These are phyloP conservation scores for Cephalotes varians DNA, from an alignment of 2,888 invertebrate species.

Conservation along the genomic window DNA sequence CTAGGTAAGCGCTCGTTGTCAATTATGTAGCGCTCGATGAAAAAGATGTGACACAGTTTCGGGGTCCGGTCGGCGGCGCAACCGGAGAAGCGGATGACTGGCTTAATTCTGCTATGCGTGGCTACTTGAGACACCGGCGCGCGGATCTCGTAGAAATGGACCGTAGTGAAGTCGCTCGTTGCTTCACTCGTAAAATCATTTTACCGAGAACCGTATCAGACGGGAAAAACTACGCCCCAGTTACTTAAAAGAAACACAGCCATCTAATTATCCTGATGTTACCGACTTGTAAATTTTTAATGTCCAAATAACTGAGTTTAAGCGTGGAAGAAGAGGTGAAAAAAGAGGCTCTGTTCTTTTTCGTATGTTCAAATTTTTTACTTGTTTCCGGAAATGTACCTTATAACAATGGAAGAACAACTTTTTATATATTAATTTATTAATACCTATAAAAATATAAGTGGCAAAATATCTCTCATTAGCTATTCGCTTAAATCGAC, in stretches of 20 bases:
- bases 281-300: slow-evolving; percentile 30
- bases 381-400: not conserved
- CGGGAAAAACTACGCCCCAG: slow-evolving; percentile 49
- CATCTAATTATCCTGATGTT: slow-evolving; percentile 42
- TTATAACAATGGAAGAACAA: too few relatives aligned
- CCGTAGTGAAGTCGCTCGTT: slow-evolving; percentile 31
- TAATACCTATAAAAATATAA: not conserved
- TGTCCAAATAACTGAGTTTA: not conserved
- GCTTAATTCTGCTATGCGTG: slow-evolving; percentile 56
- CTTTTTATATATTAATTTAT: not conserved
- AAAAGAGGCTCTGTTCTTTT: not conserved
- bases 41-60: slow-evolving; percentile 61
- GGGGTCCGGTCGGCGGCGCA: slow-evolving; percentile 18
- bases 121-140: slow-evolving; percentile 10
- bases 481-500: not conserved
- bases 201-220: slow-evolving; percentile 42
- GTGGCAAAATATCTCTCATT: not conserved
- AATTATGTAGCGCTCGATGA: slow-evolving; percentile 56
- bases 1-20: slow-evolving; percentile 65
- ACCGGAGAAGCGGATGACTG: slow-evolving; percentile 45
- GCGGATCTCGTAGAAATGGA: slow-evolving; percentile 62
- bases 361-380: not conserved
- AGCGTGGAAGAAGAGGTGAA: not conserved
- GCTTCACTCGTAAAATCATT: slow-evolving; percentile 61
- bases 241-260: slow-evolving; percentile 45